These are phyloP conservation scores for Drosophila mettleri DNA, from an alignment of 2,888 invertebrate genomes.

Conservation along the genomic window DNA sequence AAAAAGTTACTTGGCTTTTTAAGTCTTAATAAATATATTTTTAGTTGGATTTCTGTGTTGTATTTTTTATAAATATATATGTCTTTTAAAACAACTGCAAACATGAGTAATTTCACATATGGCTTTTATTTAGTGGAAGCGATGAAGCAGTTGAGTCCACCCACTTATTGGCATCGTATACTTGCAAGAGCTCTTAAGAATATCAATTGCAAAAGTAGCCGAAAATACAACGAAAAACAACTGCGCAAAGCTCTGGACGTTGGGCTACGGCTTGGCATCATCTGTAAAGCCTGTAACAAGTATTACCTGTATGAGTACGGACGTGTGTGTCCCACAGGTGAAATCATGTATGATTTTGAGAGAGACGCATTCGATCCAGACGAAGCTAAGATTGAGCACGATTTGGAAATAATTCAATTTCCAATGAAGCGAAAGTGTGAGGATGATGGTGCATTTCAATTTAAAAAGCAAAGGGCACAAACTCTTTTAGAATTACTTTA, in stretches of 20 bases:
- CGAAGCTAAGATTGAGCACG: not conserved
- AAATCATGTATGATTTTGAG: slow-evolving; percentile 32
- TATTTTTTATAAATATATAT: not conserved
- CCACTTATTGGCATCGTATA: slow-evolving; percentile 36
- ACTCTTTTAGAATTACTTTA: not conserved
- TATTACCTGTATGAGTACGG: slow-evolving; percentile 59
- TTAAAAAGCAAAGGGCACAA: not conserved
- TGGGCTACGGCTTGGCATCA: slow-evolving; percentile 31
- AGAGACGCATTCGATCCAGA: not conserved
- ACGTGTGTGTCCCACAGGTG: slow-evolving; percentile 2
- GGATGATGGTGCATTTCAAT: not conserved
- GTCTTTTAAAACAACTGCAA: not conserved
- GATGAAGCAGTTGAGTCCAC: slow-evolving; percentile 37
- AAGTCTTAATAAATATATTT: not conserved
- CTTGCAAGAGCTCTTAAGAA: slow-evolving; percentile 7
- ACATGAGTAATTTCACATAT: slow-evolving; percentile 14
- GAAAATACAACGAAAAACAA: slow-evolving; percentile 24
- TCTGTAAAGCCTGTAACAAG: slow-evolving; percentile 33
- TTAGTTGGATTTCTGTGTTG: no score
- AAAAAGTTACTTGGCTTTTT: not conserved
- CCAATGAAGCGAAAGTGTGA: slow-evolving; percentile 1
- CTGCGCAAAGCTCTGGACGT: slow-evolving; percentile 39
- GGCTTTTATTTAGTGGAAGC: slow-evolving; percentile 27
- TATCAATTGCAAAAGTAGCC: not conserved
- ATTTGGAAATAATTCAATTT: not conserved